phyloP scores from a whole-genome alignment of 2,888 invertebrate species.

The Portevinia maculata region DNA sequence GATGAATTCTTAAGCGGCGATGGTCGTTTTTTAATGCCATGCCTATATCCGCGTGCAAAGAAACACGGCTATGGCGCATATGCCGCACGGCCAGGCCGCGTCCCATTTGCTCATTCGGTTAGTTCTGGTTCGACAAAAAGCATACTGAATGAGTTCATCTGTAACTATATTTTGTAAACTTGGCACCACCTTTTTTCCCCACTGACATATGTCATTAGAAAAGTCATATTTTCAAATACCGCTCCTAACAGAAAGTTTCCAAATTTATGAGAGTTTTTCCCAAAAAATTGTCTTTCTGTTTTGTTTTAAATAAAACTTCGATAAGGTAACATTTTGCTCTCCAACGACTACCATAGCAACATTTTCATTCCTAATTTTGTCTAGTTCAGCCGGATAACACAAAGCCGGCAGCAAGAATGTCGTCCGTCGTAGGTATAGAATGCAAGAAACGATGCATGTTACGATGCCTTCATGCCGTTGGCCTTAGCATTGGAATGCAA shows the following conservation, averaged over 20 bases:
- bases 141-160: no score
- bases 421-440: constrained; percentile 72
- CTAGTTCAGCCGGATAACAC: constrained; percentile 18
- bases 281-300: neutral
- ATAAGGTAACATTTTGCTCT: neutral
- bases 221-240: constrained; percentile 55
- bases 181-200: constrained; percentile 12
- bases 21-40: no score
- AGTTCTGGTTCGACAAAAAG: no score
- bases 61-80: no score
- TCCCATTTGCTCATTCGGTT: no score
- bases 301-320: neutral
- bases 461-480: constrained; percentile 83
- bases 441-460: constrained; percentile 79
- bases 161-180: neutral
- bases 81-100: no score
- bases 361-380: neutral
- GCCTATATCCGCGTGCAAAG: no score
- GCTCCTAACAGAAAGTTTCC: constrained; percentile 54
- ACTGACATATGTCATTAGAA: constrained; percentile 29
- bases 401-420: constrained; percentile 34
- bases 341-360: neutral
- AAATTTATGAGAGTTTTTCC: constrained; percentile 13
- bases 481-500: constrained; percentile 85
- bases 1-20: no score